Percentiles rank a stretch among this genome's conserved stretches.
These are phyloP conservation scores for Noctua comes DNA, from an alignment of 2,888 invertebrate species.

Conservation along the genomic window DNA sequence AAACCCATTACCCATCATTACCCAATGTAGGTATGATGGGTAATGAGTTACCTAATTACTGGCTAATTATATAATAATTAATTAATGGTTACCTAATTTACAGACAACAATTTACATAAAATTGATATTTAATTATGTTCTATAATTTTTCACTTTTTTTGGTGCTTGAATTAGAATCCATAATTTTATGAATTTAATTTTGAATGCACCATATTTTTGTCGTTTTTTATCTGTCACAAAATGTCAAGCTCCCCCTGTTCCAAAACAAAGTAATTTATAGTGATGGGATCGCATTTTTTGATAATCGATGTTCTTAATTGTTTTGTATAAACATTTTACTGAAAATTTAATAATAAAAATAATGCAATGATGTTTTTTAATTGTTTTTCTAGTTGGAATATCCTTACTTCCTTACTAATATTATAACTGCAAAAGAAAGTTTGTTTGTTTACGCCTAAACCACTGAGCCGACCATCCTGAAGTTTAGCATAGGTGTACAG, in stretches of 20 bases:
- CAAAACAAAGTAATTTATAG: background rate
- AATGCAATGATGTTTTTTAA: background rate
- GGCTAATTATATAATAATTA: no score
- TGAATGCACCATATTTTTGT: slow-evolving; percentile 1
- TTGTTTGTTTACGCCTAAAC: no score
- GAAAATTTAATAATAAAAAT: background rate
- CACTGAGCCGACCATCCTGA: no score
- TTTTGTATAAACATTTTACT: background rate
- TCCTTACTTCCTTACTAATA: no score
- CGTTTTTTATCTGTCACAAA: background rate
- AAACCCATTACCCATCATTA: background rate
- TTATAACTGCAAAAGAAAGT: no score
- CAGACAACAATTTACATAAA: background rate
- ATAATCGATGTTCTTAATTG: slow-evolving; percentile 8
- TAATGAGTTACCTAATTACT: no score
- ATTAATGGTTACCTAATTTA: background rate
- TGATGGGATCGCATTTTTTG: slow-evolving; percentile 19
- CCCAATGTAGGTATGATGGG: background rate
- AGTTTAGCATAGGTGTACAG: no score
- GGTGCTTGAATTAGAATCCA: background rate
- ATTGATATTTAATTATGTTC: background rate
- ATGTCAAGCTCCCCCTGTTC: background rate
- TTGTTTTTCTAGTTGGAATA: background rate
- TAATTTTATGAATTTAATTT: background rate
- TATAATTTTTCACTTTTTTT: background rate